Base-by-base conservation (phyloP, 1,140 invertebrate species). In the Diorhabda sublineata region DNA sequence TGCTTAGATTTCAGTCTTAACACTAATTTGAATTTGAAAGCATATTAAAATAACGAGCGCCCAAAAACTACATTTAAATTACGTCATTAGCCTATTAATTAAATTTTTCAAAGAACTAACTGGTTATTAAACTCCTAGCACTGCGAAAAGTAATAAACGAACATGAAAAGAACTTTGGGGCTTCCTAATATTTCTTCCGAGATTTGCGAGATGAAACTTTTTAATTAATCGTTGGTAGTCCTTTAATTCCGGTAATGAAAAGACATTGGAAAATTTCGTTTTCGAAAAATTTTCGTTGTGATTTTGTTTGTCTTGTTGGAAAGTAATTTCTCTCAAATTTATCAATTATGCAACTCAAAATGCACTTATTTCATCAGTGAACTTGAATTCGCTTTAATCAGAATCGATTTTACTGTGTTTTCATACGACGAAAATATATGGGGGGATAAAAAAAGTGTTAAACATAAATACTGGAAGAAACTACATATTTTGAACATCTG, bases 201-300 rank as follows among this genome's bases (percentile, higher is more conserved):
- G 61, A 62, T 62, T 62, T 62, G 43, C 45, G 11, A 62, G 42
- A n/a, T 11, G 44, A 62, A 62, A 62, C 61, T 62, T 62, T 45
- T 62, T 62, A 62, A 62, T 62, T 62, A 62, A 62, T 62, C 61
- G 61, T 62, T 44, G 42, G 43, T 47, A 62, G 44, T 44, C 61
- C 44, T 62, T 62, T 62, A 62, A 62, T 62, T 62, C 44, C n/a
- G 42, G 61, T 62, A 62, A 62, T 62, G 61, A 43, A 62, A 47
- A 62, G 61, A 62, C 61, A 62, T 9, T 62, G 61, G 11, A 62
- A 62, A 62, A 43, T 62, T 62, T 47, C 58, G 61, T 43, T 62
- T 62, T 45, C 44, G 2, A 45, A n/a, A 62, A n/a, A 62, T 62
- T 62, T 44, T 42, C 42, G 42, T 44, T 43, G 44, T 62, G 26